phyloP scores from a whole-genome alignment of 2,797 vertebrate genomes.

The Falco concolor region DNA sequence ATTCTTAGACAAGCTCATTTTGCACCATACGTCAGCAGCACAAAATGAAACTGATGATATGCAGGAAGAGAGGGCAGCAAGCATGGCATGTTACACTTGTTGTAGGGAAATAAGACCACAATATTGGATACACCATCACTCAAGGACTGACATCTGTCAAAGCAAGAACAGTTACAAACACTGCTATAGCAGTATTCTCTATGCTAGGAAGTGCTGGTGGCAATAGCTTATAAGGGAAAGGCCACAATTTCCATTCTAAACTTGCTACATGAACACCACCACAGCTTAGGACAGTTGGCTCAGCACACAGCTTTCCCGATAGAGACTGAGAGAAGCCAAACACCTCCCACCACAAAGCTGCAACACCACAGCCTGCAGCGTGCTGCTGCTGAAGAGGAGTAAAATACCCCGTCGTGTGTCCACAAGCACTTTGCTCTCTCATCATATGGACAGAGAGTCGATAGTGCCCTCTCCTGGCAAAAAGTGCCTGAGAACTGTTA shows the following conservation, averaged over 20 bases:
- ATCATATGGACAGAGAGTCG: neutral
- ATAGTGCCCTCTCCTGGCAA: slow-evolving; percentile 45
- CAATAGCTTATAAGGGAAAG: neutral
- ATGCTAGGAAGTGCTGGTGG: neutral
- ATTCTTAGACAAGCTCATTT: slow-evolving; percentile 63
- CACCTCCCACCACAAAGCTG: neutral
- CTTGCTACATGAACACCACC: neutral
- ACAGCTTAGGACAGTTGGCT: neutral
- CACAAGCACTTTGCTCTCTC: neutral
- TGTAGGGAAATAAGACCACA: neutral
- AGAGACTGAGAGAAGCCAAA: neutral
- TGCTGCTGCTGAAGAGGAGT: neutral
- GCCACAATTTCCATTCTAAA: neutral
- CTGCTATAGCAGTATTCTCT: neutral
- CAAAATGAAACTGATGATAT: slow-evolving; percentile 53
- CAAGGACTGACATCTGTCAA: neutral
- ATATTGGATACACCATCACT: neutral
- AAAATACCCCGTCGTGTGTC: neutral
- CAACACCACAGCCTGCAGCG: neutral
- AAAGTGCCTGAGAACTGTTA: neutral
- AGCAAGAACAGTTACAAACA: neutral
- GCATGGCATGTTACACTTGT: neutral
- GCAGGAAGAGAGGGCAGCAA: slow-evolving; percentile 46
- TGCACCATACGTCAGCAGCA: slow-evolving; percentile 51
- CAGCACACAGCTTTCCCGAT: neutral